Evolutionary conservation across 2,113 vertebrate species (phyloP).

Genomic region (Lampris incognitus): DNA sequence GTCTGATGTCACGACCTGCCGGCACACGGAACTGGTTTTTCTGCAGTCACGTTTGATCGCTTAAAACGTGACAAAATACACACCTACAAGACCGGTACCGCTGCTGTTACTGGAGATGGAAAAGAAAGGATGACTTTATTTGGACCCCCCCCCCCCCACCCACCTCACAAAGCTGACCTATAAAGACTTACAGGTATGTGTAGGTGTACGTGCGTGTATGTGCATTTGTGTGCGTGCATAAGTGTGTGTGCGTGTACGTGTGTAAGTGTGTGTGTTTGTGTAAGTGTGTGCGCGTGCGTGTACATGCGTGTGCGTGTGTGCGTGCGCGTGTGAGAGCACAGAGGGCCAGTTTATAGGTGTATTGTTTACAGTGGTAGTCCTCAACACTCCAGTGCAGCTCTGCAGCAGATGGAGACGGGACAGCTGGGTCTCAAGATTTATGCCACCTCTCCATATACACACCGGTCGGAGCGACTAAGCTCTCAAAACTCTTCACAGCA

Average conservation of each 20-base stretch:
- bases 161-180: too few relatives aligned
- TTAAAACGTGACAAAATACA: too few relatives aligned
- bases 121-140: too few relatives aligned
- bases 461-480: slow-evolving; percentile 52
- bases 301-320: background rate
- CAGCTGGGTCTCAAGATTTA: slow-evolving; percentile 61
- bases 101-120: too few relatives aligned
- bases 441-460: slow-evolving; percentile 40
- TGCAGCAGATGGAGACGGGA: slow-evolving; percentile 40
- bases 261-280: too few relatives aligned
- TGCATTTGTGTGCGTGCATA: too few relatives aligned
- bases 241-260: background rate
- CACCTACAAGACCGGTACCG: too few relatives aligned
- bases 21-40: too few relatives aligned
- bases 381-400: background rate
- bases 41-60: too few relatives aligned
- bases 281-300: slow-evolving; percentile 14
- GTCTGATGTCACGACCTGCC: background rate
- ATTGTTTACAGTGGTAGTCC: slow-evolving; percentile 44
- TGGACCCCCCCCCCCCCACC: too few relatives aligned
- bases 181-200: too few relatives aligned
- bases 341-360: slow-evolving; percentile 31
- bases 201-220: too few relatives aligned
- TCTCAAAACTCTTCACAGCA: slow-evolving; percentile 67
- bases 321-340: background rate